Evolutionary conservation across 2,113 vertebrate genomes (phyloP).

Genomic region (Neogale vison): DNA sequence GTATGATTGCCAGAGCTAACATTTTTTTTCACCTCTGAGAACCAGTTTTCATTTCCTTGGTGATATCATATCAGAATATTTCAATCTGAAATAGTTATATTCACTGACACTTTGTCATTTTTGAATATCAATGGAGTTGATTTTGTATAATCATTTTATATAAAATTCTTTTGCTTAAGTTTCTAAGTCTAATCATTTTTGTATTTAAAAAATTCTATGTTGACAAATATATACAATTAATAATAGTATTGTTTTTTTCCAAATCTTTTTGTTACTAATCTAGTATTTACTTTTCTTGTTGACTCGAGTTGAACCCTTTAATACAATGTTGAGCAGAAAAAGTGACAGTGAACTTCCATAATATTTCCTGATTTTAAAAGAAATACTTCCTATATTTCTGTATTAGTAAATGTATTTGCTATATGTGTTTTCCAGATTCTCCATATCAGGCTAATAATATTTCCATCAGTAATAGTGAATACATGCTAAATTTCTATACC

Average conservation of each 20-base stretch:
- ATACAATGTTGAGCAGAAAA: background rate
- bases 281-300: background rate
- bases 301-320: background rate
- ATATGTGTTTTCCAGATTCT: background rate
- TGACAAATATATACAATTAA: background rate
- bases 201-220: background rate
- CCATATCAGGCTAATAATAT: background rate
- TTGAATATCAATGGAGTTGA: background rate
- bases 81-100: slow-evolving; percentile 22
- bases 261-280: background rate
- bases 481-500: background rate
- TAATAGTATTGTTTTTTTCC: background rate
- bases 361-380: background rate
- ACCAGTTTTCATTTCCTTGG: background rate
- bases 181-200: background rate
- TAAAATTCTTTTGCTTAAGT: background rate
- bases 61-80: background rate
- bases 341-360: background rate
- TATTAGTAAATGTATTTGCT: background rate
- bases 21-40: background rate
- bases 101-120: background rate
- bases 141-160: background rate
- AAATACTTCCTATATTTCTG: background rate
- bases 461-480: background rate
- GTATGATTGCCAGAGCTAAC: background rate